These are phyloP conservation scores for Plectropomus leopardus DNA, from an alignment of 2,113 vertebrate species.

Conservation along the genomic window DNA sequence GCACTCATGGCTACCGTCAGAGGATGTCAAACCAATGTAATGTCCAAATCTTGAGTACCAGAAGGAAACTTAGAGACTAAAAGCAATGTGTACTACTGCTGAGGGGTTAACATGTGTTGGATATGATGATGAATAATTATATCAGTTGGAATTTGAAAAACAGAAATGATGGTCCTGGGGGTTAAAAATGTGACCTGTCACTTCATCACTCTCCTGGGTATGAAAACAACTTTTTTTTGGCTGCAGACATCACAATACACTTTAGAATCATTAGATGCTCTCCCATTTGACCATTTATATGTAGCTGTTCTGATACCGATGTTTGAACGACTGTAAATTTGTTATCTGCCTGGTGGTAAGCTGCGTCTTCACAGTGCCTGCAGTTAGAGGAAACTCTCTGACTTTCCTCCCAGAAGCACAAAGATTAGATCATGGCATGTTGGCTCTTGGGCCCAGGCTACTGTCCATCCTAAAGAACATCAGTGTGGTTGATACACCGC, in stretches of 20 bases:
- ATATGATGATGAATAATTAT: neutral
- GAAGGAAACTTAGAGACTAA: neutral
- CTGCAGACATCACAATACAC: neutral
- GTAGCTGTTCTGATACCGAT: neutral
- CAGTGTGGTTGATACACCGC: neutral
- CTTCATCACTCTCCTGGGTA: neutral
- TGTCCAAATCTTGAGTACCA: constrained; percentile 22
- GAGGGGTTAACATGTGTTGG: neutral
- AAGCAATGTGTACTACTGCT: neutral
- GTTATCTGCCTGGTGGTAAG: constrained; percentile 16
- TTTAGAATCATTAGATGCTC: neutral
- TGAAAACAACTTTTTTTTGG: neutral
- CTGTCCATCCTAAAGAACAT: constrained; percentile 46
- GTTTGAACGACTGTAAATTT: neutral
- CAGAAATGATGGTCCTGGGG: neutral
- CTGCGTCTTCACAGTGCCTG: constrained; percentile 25
- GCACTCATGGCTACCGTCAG: constrained; percentile 3
- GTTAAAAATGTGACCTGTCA: neutral
- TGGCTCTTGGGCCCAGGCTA: constrained; percentile 26
- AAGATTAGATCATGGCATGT: constrained; percentile 64
- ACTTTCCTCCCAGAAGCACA: constrained; percentile 43
- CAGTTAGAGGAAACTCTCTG: constrained; percentile 50
- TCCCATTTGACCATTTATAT: neutral
- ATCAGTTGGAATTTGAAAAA: neutral
- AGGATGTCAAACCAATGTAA: constrained; percentile 14